A percentile compares a stretch with the other conserved stretches of the same genome.
phyloP scores from a whole-genome alignment of 2,888 invertebrate genomes.

The Athalia rosae region DNA sequence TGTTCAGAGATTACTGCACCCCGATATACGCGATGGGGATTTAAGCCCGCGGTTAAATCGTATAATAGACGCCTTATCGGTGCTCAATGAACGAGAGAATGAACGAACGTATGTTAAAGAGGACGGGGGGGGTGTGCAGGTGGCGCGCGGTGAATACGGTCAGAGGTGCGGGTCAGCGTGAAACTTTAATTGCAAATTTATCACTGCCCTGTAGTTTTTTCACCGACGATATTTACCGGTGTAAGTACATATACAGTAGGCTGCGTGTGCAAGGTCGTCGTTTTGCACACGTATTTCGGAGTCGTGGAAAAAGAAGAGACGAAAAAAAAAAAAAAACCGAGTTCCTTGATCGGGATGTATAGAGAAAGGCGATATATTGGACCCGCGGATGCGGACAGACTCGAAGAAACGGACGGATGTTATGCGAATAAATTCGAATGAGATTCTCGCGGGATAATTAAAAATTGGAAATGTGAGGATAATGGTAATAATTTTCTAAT shows the following conservation, averaged over 20 bases:
- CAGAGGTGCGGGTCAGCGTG: background rate
- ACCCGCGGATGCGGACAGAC: background rate
- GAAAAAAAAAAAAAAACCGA: too few relatives aligned
- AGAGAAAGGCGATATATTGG: too few relatives aligned
- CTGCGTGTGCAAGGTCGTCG: too few relatives aligned
- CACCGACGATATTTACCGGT: background rate
- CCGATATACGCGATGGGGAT: background rate
- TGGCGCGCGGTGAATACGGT: background rate
- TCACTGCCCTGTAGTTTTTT: background rate
- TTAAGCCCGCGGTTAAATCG: background rate
- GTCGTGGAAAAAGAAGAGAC: background rate
- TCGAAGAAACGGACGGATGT: background rate
- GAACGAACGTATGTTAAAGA: conserved; percentile 1
- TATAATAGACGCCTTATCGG: background rate
- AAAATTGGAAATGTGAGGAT: background rate
- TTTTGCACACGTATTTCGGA: background rate
- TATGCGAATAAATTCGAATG: background rate
- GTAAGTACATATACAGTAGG: too few relatives aligned
- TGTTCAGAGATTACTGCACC: background rate
- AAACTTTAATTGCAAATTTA: background rate
- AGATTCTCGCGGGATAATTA: background rate
- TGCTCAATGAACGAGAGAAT: conserved; percentile 11
- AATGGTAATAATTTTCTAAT: conserved; percentile 17
- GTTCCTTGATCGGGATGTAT: too few relatives aligned
- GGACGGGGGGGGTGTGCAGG: too few relatives aligned